Evolutionary conservation across 1,140 invertebrate species (phyloP).

Genomic region (Drosophila yakuba): DNA sequence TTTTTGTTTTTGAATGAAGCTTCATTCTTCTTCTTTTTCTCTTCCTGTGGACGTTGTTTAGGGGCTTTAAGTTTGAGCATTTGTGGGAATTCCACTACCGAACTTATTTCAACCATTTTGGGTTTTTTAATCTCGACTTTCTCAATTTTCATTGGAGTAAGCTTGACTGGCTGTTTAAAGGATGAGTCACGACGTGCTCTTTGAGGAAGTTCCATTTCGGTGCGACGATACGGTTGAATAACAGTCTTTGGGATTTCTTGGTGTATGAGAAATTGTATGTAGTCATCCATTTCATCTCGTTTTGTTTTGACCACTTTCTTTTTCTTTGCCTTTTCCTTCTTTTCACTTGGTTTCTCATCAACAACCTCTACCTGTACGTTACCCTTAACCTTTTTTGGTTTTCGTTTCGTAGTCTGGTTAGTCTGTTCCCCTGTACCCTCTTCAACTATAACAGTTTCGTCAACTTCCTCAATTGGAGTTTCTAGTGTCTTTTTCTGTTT

Average conservation of each 20-base stretch:
- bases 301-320: slow-evolving; percentile 72
- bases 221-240: slow-evolving; percentile 73
- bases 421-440: slow-evolving; percentile 60
- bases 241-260: slow-evolving; percentile 84
- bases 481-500: slow-evolving; percentile 69
- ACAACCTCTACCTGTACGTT: slow-evolving; percentile 53
- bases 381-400: slow-evolving; percentile 55
- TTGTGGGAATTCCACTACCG: slow-evolving; percentile 73
- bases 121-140: slow-evolving; percentile 68
- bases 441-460: slow-evolving; percentile 41
- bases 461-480: slow-evolving; percentile 59
- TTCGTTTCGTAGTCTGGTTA: slow-evolving; percentile 65
- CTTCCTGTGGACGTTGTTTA: slow-evolving; percentile 83
- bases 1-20: slow-evolving; percentile 72
- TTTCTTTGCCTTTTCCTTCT: slow-evolving; percentile 70
- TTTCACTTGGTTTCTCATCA: slow-evolving; percentile 31
- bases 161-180: slow-evolving; percentile 69
- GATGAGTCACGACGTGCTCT: slow-evolving; percentile 73
- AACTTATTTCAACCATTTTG: slow-evolving; percentile 71
- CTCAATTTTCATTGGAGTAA: slow-evolving; percentile 78
- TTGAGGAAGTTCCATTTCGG: slow-evolving; percentile 72
- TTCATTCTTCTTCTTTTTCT: slow-evolving; percentile 84
- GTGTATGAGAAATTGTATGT: slow-evolving; percentile 81
- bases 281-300: slow-evolving; percentile 80
- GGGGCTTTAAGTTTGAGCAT: slow-evolving; percentile 81